Evolutionary conservation across 1,140 invertebrate species (phyloP).

Genomic region (Drosophila tani): DNA sequence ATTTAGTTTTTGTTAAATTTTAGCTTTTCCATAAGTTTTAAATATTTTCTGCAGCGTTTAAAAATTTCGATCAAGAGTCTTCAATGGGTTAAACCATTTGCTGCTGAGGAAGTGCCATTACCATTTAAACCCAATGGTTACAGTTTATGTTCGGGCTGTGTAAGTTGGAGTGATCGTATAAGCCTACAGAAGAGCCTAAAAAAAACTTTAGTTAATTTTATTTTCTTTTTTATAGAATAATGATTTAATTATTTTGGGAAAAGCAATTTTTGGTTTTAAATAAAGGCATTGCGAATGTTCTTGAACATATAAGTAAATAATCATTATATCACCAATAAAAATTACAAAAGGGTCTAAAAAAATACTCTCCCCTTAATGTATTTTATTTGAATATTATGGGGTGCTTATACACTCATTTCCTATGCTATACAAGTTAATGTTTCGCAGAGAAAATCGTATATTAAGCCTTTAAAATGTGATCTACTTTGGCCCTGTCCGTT

Average conservation of each 20-base stretch:
- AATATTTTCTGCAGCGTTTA: background rate
- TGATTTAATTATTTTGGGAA: background rate
- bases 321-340: too few relatives aligned
- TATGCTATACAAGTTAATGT: background rate
- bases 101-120: conserved; percentile 54
- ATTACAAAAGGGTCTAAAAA: too few relatives aligned
- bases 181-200: background rate
- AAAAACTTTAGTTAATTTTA: background rate
- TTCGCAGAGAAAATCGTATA: background rate
- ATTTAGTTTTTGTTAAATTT: background rate
- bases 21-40: too few relatives aligned
- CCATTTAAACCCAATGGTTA: conserved; percentile 20
- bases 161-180: conserved; percentile 2
- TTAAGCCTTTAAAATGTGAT: conserved; percentile 8
- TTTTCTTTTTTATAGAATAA: too few relatives aligned
- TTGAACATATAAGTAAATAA: too few relatives aligned
- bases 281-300: background rate
- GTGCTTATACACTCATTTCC: background rate
- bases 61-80: background rate
- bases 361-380: background rate
- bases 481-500: conserved; percentile 21
- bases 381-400: conserved; percentile 2
- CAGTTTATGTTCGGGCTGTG: conserved; percentile 14
- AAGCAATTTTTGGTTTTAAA: background rate
- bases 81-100: conserved; percentile 19